phyloP scores from a whole-genome alignment of 2,797 vertebrate genomes.

The Carcharodon carcharias region DNA sequence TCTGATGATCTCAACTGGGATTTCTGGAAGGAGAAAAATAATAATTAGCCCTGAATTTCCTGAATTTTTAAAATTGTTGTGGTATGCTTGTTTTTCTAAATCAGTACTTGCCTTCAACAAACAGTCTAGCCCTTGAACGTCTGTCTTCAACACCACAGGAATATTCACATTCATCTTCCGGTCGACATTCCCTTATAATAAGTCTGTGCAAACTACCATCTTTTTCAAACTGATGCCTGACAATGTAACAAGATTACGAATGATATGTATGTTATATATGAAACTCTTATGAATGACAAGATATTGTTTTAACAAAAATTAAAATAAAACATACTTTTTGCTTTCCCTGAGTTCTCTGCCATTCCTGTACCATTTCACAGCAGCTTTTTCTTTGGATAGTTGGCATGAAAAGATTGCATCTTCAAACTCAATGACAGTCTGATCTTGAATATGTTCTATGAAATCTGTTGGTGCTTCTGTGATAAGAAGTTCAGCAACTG shows the following conservation, averaged over 20 bases:
- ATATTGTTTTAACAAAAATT: constrained; percentile 34
- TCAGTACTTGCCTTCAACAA: constrained; percentile 77
- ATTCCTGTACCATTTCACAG: constrained; percentile 88
- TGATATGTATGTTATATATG: neutral
- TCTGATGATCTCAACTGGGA: constrained; percentile 85
- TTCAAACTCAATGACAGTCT: constrained; percentile 90
- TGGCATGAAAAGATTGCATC: constrained; percentile 86
- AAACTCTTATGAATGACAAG: neutral
- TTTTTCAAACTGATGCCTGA: constrained; percentile 81
- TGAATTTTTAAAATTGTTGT: neutral
- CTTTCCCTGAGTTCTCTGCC: constrained; percentile 92
- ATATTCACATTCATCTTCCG: constrained; percentile 94
- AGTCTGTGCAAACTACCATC: constrained; percentile 80
- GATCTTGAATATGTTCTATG: constrained; percentile 75
- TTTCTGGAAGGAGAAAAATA: constrained; percentile 64
- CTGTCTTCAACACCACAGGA: constrained; percentile 93
- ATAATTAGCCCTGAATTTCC: constrained; percentile 31
- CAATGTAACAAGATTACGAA: constrained; percentile 1
- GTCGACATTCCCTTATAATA: constrained; percentile 85
- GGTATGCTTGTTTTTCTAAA: neutral
- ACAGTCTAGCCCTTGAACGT: constrained; percentile 83
- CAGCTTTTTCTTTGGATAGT: constrained; percentile 88
- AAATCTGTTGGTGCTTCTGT: constrained; percentile 94
- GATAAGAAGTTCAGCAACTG: constrained; percentile 85
- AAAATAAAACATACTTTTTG: constrained; percentile 67